Evolutionary conservation across 2,797 vertebrate species (phyloP).

Genomic region (Galago senegalensis): DNA sequence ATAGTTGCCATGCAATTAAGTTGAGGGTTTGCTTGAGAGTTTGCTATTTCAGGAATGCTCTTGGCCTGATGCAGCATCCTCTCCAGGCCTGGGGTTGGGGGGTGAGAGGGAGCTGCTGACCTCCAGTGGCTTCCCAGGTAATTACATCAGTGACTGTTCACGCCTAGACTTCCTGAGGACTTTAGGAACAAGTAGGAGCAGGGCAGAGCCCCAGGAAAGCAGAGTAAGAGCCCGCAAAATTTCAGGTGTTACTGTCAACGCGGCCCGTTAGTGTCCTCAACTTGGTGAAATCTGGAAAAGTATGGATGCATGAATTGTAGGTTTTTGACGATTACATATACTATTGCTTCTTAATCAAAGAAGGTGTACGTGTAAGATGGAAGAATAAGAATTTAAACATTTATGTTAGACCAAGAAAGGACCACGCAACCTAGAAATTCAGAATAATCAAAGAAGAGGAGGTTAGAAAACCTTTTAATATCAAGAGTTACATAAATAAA

Average conservation of each 20-base stretch:
- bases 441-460: neutral
- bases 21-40: neutral
- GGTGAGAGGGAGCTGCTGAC: constrained; percentile 67
- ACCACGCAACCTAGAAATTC: constrained; percentile 14
- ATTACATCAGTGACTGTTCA: neutral
- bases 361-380: neutral
- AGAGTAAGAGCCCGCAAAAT: neutral
- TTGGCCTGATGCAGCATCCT: neutral
- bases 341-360: neutral
- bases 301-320: neutral
- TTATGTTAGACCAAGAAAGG: neutral
- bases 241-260: neutral
- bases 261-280: neutral
- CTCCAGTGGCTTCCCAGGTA: constrained; percentile 41
- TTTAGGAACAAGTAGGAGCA: neutral
- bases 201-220: neutral
- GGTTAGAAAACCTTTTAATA: constrained; percentile 34
- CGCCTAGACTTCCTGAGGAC: neutral
- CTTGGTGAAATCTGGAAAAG: constrained; percentile 3
- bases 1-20: neutral
- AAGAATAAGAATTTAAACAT: constrained; percentile 52
- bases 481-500: constrained; percentile 43
- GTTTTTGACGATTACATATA: neutral
- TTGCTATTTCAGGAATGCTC: neutral
- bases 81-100: neutral